Evolutionary conservation across 2,113 vertebrate genomes (phyloP), one percentile per base, ranked within the genome.

Genomic region (Prietella phreatophila): DNA sequence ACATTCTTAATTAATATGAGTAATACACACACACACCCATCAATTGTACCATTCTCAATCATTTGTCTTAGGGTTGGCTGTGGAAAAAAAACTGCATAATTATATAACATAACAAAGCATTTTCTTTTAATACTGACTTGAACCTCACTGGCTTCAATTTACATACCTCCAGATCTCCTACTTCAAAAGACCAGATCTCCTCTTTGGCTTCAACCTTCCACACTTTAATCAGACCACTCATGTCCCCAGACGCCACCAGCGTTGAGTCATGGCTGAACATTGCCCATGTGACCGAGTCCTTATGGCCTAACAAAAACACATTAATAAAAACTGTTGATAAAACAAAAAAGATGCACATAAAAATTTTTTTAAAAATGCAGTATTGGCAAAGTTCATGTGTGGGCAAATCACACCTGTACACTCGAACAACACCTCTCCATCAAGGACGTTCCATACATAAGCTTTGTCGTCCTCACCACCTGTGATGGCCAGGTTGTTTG

Each of bases 391-490:
- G 30, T 5, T 22, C 2, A 82, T 14, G 8, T 27, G 80, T 82
- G 5, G 56, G 22, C 20, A 61, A 82, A 61, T 42, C 94, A 94
- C 83, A 99, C 98, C 98, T 91, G 96, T 95, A 91, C 98, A 99
- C 81, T 99, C 96, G 1, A 99, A 93, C 76, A 97, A 92, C 39
- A 98, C 96, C 27, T 98, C 97, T 22, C 98, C 98, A 0, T 99
- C 96, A 0, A 93, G 95, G 89, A 99, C 90, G 0, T 94, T 95
- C 98, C 98, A 99, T 0, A 99, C 97, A 0, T 94, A 99, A 4
- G 97, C 98, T 88, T 96, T 97, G 85, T 99, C 98, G 0, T 99
- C 98, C 91, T 99, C 97, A 2, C 98, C 98, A 0, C 98, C 98
- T 0, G 97, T 98, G 65, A 99, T 96, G 0, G 96, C 97, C 90